Base-by-base conservation (phyloP, 2,797 vertebrate species). In the Anabas testudineus region DNA sequence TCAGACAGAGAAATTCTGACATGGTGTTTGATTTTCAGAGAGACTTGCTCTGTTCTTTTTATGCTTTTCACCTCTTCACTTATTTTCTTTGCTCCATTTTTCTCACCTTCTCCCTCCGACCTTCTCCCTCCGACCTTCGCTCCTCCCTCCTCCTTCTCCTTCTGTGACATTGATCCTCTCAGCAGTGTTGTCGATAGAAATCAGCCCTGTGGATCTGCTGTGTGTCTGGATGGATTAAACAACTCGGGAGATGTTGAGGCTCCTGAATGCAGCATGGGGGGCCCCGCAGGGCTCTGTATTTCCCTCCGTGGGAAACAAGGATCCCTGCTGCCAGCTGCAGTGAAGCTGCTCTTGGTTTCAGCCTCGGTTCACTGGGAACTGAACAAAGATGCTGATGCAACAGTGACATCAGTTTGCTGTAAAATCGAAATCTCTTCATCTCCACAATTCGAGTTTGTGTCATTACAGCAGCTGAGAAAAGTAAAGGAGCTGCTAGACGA, bases 381-480 rank as follows among this genome's bases (percentile, higher is more conserved):
- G 67, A 69, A 57, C 76, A 19, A 41, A 47, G 19, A 26, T 43
- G 43, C 76, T 87, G 85, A 85, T 74, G 86, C 74, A 89, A 87
- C 4, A 37, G 48, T 88, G 78, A 84, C 87, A 57, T 84, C 82
- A 83, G 47, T 49, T 55, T 45, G 80, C 80, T 89, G 51, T 54
- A 52, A 79, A 77, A 79, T 82, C 75, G 85, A 73, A 65, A 76
- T 69, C 77, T 82, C 79, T 76, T 55, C n/a, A 86, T 82, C 57
- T 67, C 13, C 56, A 57, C 75, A 43, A 19, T 59, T 67, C 66
- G 37, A 63, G 67, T 65, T 69, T 68, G 78, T 75, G 67, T 73
- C 66, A 4, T 16, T 43, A 43, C 60, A 71, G 67, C 72, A 71
- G 64, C 63, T 14, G 52, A n/a, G n/a, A n/a, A n/a, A n/a, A n/a